Percentiles rank a stretch among this genome's conserved stretches.
Conservation (phyloP, 2,797 vertebrate species). For the Galaxias olidus region DNA sequence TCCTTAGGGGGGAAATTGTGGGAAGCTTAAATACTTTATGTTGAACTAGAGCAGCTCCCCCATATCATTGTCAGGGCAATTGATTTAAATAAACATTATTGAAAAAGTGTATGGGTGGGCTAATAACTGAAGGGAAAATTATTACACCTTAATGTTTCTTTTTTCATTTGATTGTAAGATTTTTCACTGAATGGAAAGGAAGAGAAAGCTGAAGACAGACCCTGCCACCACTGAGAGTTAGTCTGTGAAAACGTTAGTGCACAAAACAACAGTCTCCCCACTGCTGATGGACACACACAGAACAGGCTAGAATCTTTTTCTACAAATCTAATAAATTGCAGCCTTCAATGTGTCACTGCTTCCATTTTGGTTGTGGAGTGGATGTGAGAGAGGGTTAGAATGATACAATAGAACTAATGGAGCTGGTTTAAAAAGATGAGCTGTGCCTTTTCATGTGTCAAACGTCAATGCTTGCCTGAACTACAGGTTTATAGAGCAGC, state of each 20-base stretch:
- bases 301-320: constrained; percentile 7
- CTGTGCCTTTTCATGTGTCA: constrained; percentile 10
- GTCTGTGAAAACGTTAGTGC: constrained; percentile 44
- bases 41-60: constrained; percentile 3
- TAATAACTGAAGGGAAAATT: neutral
- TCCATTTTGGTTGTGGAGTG: neutral
- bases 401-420: constrained; percentile 18
- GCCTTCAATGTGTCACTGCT: constrained; percentile 12
- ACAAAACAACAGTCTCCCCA: constrained; percentile 39
- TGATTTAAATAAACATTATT: constrained; percentile 1
- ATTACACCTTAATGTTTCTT: constrained; percentile 13
- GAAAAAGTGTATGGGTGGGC: constrained; percentile 3
- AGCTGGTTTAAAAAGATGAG: constrained; percentile 29
- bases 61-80: constrained; percentile 9
- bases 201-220: constrained; percentile 70
- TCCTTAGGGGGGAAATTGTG: constrained; percentile 15
- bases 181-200: constrained; percentile 48
- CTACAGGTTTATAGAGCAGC: neutral
- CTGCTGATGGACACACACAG: neutral
- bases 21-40: constrained; percentile 26
- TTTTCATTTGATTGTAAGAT: constrained; percentile 44
- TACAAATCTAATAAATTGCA: constrained; percentile 8
- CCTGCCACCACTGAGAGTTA: constrained; percentile 51
- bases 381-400: constrained; percentile 10
- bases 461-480: neutral